Evolutionary conservation across 2,888 invertebrate species (phyloP).

Genomic region (Raillietiella orientalis): DNA sequence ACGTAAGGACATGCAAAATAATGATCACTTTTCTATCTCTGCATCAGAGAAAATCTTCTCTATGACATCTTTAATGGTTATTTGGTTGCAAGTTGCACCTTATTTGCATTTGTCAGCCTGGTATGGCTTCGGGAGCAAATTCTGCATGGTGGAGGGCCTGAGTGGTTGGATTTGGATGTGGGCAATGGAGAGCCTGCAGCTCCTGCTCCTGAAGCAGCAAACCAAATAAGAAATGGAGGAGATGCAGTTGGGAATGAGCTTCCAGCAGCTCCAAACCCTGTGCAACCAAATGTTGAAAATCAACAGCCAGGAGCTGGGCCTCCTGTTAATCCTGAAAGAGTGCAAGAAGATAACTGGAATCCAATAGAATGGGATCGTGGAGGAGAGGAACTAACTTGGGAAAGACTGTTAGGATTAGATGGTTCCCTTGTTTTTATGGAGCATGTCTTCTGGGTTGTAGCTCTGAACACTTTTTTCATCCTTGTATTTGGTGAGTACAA

Average conservation of each 20-base stretch:
- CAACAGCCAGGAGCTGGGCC: too few species aligned
- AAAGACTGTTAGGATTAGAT: slow-evolving; percentile 71
- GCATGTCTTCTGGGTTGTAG: slow-evolving; percentile 97
- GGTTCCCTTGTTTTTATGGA: slow-evolving; percentile 88
- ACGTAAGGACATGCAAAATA: slow-evolving; percentile 20
- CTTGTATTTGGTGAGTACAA: slow-evolving; percentile 37
- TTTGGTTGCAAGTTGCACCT: slow-evolving; percentile 80
- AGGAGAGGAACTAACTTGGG: slow-evolving; percentile 94
- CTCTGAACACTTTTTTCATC: slow-evolving; percentile 81
- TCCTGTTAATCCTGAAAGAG: too few species aligned
- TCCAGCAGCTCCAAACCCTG: too few species aligned
- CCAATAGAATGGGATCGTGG: slow-evolving; percentile 96
- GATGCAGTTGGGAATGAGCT: slow-evolving; percentile 9
- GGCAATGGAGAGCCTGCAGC: slow-evolving; percentile 14
- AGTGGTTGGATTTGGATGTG: slow-evolving; percentile 53
- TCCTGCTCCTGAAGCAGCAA: slow-evolving; percentile 13
- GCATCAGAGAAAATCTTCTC: slow-evolving; percentile 37
- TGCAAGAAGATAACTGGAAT: slow-evolving; percentile 70
- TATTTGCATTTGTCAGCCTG: slow-evolving; percentile 80
- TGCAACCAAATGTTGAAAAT: neutral
- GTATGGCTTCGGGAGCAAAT: slow-evolving; percentile 97
- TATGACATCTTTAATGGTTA: slow-evolving; percentile 86
- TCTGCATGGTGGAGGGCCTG: slow-evolving; percentile 81
- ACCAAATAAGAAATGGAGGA: slow-evolving; percentile 8
- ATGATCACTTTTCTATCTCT: neutral